Conservation (phyloP, 2,888 invertebrate genomes). For the Oligia strigilis region DNA sequence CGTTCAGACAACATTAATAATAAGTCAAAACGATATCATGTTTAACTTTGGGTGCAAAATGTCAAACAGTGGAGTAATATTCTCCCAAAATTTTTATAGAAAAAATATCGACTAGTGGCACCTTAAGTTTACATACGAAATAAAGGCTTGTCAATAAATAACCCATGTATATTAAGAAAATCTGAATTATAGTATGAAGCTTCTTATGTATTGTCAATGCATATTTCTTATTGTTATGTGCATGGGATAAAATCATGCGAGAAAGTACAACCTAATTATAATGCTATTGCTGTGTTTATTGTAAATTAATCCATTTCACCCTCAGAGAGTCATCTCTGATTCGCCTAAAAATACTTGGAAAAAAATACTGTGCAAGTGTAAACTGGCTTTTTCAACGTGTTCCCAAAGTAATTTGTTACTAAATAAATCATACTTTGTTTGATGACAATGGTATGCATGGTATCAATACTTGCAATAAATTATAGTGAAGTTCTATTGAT, state of each 20-base stretch:
- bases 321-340: neutral
- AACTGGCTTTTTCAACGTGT: neutral
- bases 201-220: conserved; percentile 35
- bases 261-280: conserved; percentile 15
- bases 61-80: too few species aligned
- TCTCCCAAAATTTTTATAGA: too few species aligned
- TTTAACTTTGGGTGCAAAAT: too few species aligned
- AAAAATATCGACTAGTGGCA: too few species aligned
- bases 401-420: neutral
- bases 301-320: conserved; percentile 7
- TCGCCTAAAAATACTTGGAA: conserved; percentile 16
- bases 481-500: conserved; percentile 5
- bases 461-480: neutral
- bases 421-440: neutral
- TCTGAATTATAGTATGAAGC: neutral
- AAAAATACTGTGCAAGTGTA: conserved; percentile 28
- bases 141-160: conserved; percentile 22
- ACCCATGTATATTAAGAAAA: conserved; percentile 8
- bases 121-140: neutral
- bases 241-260: conserved; percentile 5
- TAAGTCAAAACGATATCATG: too few species aligned
- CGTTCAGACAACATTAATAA: too few species aligned
- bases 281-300: conserved; percentile 35
- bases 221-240: conserved; percentile 28
- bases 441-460: neutral